Percentiles rank a stretch among this genome's conserved stretches.
Evolutionary conservation across 2,797 vertebrate genomes (phyloP).

Genomic region (Sebastes matsubarae): DNA sequence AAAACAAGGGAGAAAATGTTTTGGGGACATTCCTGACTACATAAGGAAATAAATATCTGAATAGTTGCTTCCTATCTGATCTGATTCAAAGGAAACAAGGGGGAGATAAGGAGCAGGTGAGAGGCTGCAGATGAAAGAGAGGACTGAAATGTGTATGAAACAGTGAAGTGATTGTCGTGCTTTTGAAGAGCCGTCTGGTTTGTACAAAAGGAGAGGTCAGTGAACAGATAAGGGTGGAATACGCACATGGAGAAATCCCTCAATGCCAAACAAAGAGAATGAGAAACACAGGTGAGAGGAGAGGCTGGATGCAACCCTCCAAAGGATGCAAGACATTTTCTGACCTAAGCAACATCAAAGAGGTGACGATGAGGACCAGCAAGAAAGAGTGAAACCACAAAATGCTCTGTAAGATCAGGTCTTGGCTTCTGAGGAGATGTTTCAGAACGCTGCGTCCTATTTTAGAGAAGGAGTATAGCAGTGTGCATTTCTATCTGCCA

Average conservation of each 20-base stretch:
- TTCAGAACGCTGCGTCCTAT: neutral
- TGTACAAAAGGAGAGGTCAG: conserved; percentile 44
- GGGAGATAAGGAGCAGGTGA: conserved; percentile 16
- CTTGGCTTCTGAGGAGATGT: neutral
- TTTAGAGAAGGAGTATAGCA: neutral
- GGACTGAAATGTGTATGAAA: conserved; percentile 19
- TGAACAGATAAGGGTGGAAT: conserved; percentile 20
- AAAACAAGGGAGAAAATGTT: neutral
- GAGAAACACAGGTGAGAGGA: conserved; percentile 19
- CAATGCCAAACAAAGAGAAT: conserved; percentile 38
- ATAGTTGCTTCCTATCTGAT: neutral
- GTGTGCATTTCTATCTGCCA: neutral
- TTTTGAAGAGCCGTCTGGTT: conserved; percentile 42
- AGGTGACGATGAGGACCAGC: conserved; percentile 1
- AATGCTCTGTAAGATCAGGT: neutral
- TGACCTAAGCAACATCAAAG: conserved; percentile 10
- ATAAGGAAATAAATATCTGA: conserved; percentile 8
- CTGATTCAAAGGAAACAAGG: conserved; percentile 7
- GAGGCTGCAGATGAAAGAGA: conserved; percentile 37
- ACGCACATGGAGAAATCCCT: conserved; percentile 27
- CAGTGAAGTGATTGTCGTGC: conserved; percentile 13
- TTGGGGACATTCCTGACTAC: neutral
- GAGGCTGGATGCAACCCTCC: conserved; percentile 9
- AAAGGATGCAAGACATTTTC: conserved; percentile 21
- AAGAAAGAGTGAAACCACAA: neutral